Percentiles rank a stretch among this genome's conserved stretches.
These are phyloP conservation scores for Epicauta chinensis DNA, from an alignment of 1,140 invertebrate genomes.

Conservation along the genomic window DNA sequence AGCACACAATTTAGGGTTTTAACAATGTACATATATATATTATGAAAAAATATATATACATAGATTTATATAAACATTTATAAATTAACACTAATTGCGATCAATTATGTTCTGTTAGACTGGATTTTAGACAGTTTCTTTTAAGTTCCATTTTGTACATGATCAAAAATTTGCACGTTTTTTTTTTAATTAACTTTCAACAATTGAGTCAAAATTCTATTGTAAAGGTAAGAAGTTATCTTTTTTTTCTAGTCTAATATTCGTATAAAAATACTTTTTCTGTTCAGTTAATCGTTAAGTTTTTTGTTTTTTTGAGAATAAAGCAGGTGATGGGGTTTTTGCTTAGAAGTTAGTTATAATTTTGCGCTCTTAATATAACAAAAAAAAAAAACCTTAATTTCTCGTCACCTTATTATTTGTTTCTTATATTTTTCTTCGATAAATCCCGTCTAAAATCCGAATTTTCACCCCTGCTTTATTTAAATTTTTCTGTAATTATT, in stretches of 20 bases:
- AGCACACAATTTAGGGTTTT: no score
- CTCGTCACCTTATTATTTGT: constrained; percentile 19
- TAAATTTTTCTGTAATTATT: constrained; percentile 15
- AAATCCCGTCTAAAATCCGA: constrained; percentile 23
- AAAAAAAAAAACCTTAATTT: constrained; percentile 11
- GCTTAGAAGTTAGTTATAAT: constrained; percentile 24
- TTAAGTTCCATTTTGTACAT: constrained; percentile 12
- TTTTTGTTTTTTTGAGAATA: constrained; percentile 4
- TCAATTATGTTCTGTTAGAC: background rate
- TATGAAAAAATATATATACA: no score
- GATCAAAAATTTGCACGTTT: background rate
- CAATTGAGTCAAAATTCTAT: constrained; percentile 17
- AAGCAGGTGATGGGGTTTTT: constrained; percentile 25
- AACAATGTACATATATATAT: no score
- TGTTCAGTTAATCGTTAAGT: constrained; percentile 21
- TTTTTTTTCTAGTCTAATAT: constrained; percentile 29
- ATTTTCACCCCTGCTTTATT: constrained; percentile 25
- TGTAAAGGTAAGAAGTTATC: constrained; percentile 9
- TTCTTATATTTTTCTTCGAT: no score
- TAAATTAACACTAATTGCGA: background rate
- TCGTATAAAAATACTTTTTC: constrained; percentile 22
- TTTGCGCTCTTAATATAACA: constrained; percentile 16
- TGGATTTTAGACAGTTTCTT: constrained; percentile 22
- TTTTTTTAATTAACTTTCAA: constrained; percentile 9
- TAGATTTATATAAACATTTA: no score